phyloP scores from a whole-genome alignment of 2,888 invertebrate genomes.

The Pammene aurita region DNA sequence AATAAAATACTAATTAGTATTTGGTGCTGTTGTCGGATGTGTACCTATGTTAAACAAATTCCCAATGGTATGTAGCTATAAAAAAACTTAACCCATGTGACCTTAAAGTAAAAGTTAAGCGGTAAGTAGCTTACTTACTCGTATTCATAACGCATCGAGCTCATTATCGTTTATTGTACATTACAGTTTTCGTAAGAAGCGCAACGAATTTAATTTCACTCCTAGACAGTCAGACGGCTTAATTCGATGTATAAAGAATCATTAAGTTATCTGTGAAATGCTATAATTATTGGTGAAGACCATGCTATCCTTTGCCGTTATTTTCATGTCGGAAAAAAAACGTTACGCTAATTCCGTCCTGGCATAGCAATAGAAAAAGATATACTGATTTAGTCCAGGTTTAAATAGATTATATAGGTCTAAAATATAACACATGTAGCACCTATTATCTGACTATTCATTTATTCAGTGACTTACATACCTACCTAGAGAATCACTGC shows the following conservation, averaged over 20 bases:
- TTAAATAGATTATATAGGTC: too few relatives aligned
- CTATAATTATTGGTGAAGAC: slow-evolving; percentile 85
- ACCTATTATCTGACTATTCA: too few relatives aligned
- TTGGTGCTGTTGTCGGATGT: too few relatives aligned
- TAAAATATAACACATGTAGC: too few relatives aligned
- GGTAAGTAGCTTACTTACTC: not conserved
- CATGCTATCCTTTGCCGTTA: not conserved
- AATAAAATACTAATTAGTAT: too few relatives aligned
- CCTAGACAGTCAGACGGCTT: not conserved
- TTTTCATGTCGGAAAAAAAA: not conserved
- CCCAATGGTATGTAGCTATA: too few relatives aligned
- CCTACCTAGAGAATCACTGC: too few relatives aligned
- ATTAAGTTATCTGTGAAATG: not conserved
- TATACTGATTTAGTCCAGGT: too few relatives aligned
- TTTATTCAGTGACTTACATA: too few relatives aligned
- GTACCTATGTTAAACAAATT: too few relatives aligned
- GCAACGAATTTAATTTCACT: slow-evolving; percentile 24
- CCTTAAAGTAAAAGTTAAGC: slow-evolving; percentile 14
- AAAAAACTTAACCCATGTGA: slow-evolving; percentile 10
- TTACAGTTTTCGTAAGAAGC: slow-evolving; percentile 24
- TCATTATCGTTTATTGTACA: slow-evolving; percentile 26
- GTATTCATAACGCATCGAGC: not conserved
- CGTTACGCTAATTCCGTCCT: too few relatives aligned
- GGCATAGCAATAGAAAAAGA: too few relatives aligned
- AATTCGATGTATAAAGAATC: not conserved